Evolutionary conservation across 2,113 vertebrate species (phyloP), one percentile per base, ranked within the genome.

Genomic region (Pangasianodon hypophthalmus): DNA sequence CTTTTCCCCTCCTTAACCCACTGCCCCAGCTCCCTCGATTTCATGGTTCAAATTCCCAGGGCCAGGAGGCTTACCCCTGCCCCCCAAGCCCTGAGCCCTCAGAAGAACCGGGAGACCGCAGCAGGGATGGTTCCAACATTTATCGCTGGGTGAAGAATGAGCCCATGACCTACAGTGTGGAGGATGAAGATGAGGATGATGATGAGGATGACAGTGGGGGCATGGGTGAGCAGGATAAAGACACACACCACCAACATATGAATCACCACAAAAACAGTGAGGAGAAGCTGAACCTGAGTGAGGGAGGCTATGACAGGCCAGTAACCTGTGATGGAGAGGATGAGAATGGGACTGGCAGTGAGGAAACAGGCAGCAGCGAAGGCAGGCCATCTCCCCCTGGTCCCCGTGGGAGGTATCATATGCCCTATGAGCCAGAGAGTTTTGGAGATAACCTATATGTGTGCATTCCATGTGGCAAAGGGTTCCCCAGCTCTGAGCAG

Each of bases 91-190:
- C 97, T 0, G 97, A 98, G 91, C 96, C 96, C 73, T 96, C 96
- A 0, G 97, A 96, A 24, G 97, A 98, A 10, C 94, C 94, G 0
- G 95, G 95, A 0, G 97, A 96, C 14, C 90, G 91, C 21, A 93
- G 91, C 62, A 92, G 95, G 89, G 95, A 95, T 44, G 90, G 93
- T 85, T 93, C 95, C 48, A 96, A 94, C 93, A 95, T 97, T 92
- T 99, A 98, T 93, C 97, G 97, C 93, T 99, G 98, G 98, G 98
- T 99, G 94, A 99, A 99, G 94, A 97, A 97, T 5, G 98, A 99
- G 93, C 97, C 97, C 0, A 91, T 97, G 86, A 93, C 95, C 24
- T 97, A 96, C 44, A 94, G 96, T 83, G 96, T 96, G 85, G 96
- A 98, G 77, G 98, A 98, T 0, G 98, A 98, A 60, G 95, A 96